Base-by-base conservation (phyloP, 2,888 invertebrate genomes). In the Ichneumoninae sp. region DNA sequence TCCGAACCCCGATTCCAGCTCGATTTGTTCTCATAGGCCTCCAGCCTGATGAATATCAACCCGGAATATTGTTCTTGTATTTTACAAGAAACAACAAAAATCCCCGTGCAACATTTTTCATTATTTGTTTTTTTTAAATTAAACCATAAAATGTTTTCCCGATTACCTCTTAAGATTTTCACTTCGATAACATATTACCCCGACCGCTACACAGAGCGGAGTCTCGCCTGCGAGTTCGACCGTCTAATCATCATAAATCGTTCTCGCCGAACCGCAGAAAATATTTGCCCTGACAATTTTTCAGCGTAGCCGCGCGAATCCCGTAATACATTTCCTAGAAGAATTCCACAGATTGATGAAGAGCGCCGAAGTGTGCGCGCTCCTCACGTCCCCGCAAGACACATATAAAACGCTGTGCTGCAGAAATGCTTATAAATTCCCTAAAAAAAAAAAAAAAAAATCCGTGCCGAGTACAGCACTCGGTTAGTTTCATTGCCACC, bases 201-300 rank as follows among this genome's bases (percentile, higher is more conserved):
- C 78, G 66, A 73, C 63, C 40, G 36, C 22, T 26, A 40, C 54
- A 2, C n/a, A 73, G 3, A 71, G 78, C 69, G 30, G 33, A 36
- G 65, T 63, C 73, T 63, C 74, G 71, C 33, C 47, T 69, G 44
- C 52, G 66, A 75, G 71, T 78, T 78, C 78, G 76, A 81, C 69
- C 71, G 91, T 93, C 93, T 93, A 93, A 93, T 93, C 93, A 93
- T 92, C 93, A 93, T 93, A 93, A 93, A 93, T 86, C 84, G 81
- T 92, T 93, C 16, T 7, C 92, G 89, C 89, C 89, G 90, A 92
- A 92, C 93, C 93, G 89, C 93, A 92, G 91, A 91, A 84, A 82
- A 80, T 70, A 71, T 63, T 82, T 76, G 54, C 81, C 73, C 50
- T 63, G 44, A 63, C 70, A 50, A 47, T 57, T 40, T 36, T 52